A percentile compares a stretch with the other conserved stretches of the same genome.
phyloP scores from a whole-genome alignment of 2,797 vertebrate species.

The Betta splendens region DNA sequence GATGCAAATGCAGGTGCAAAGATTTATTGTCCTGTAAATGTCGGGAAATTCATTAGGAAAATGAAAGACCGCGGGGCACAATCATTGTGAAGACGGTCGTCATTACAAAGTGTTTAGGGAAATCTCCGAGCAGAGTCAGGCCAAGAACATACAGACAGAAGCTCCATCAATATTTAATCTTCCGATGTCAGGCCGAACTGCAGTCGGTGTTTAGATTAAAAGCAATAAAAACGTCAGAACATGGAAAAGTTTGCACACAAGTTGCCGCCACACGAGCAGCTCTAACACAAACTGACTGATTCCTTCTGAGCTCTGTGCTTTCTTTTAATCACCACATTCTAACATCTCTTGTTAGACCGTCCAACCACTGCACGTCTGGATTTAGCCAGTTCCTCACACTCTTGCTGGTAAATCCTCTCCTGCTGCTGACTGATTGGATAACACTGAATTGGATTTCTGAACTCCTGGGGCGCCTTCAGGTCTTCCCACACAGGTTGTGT shows the following conservation, averaged over 20 bases:
- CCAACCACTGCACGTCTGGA: too few relatives aligned
- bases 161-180: slow-evolving; percentile 2
- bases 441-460: too few relatives aligned
- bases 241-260: background rate
- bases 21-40: slow-evolving; percentile 46
- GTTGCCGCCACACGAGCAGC: background rate
- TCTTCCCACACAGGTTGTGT: background rate
- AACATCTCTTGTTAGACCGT: too few relatives aligned
- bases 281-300: background rate
- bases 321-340: too few relatives aligned
- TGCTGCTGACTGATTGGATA: background rate
- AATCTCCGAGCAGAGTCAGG: background rate
- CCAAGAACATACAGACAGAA: background rate
- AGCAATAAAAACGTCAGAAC: background rate
- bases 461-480: background rate
- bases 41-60: slow-evolving; percentile 43
- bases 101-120: slow-evolving; percentile 10
- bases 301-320: background rate
- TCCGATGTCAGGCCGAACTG: background rate
- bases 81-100: slow-evolving; percentile 3
- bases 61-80: slow-evolving; percentile 28
- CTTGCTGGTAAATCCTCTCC: background rate
- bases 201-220: background rate
- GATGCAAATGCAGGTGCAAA: too few relatives aligned
- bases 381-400: background rate